Evolutionary conservation across 2,797 vertebrate species (phyloP).

Genomic region (Coreius guichenoti): DNA sequence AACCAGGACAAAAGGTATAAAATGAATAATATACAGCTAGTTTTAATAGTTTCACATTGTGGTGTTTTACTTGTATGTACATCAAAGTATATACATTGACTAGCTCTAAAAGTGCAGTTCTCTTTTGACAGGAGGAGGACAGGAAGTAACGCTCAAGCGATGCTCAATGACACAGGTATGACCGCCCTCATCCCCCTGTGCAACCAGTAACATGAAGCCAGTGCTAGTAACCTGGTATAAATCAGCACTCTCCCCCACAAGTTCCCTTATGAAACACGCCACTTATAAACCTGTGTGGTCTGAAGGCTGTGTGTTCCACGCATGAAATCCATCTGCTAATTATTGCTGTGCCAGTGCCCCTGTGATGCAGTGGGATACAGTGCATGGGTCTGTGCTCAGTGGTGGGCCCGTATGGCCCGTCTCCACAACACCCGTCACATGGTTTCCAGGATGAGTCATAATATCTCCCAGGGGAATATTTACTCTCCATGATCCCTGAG

Average conservation of each 20-base stretch:
- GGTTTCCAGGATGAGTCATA: constrained; percentile 54
- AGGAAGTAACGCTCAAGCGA: constrained; percentile 76
- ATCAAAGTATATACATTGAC: neutral
- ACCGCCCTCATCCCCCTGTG: neutral
- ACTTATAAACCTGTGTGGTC: neutral
- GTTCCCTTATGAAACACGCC: neutral
- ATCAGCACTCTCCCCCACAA: neutral
- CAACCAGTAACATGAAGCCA: neutral
- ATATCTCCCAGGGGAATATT: constrained; percentile 3
- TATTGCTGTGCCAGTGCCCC: constrained; percentile 50
- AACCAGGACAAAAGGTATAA: constrained; percentile 81
- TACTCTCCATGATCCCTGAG: constrained; percentile 17
- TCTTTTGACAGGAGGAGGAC: constrained; percentile 74
- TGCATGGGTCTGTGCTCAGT: neutral
- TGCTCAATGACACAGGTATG: constrained; percentile 80
- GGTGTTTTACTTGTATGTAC: neutral
- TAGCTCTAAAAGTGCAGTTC: neutral
- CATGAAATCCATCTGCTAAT: constrained; percentile 49
- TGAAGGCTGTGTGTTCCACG: constrained; percentile 20
- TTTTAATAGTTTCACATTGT: neutral
- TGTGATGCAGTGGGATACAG: constrained; percentile 31
- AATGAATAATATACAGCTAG: neutral
- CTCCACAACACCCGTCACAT: constrained; percentile 31
- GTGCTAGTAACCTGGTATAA: neutral
- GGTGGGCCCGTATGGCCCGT: constrained; percentile 29